Percentiles rank a stretch among this genome's conserved stretches.
These are phyloP conservation scores for Aptenodytes patagonicus DNA, from an alignment of 2,113 vertebrate species.

Conservation along the genomic window DNA sequence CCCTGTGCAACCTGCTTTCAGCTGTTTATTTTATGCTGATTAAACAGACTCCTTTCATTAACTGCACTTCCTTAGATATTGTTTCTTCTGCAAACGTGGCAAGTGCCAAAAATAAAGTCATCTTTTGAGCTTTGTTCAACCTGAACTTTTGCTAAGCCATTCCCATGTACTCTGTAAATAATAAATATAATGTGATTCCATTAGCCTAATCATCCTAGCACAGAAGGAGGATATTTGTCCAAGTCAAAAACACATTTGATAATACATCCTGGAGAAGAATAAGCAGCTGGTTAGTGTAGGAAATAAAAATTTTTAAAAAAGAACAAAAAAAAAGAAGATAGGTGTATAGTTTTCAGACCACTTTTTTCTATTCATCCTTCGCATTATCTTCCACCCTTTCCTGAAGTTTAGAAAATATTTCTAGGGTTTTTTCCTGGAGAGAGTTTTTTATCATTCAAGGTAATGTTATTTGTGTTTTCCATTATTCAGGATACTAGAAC, in stretches of 20 bases:
- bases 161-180: slow-evolving; percentile 56
- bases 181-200: slow-evolving; percentile 46
- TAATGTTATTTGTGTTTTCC: not conserved
- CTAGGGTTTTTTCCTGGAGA: not conserved
- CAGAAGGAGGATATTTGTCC: not conserved
- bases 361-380: not conserved
- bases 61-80: slow-evolving; percentile 60
- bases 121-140: slow-evolving; percentile 44
- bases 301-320: not conserved
- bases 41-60: slow-evolving; percentile 56
- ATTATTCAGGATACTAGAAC: not conserved
- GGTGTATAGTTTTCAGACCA: not conserved
- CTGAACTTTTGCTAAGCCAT: slow-evolving; percentile 38
- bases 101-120: slow-evolving; percentile 48
- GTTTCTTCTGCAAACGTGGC: slow-evolving; percentile 37
- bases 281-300: not conserved
- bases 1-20: slow-evolving; percentile 15
- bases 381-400: not conserved
- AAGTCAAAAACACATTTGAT: not conserved
- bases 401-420: not conserved
- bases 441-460: not conserved
- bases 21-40: slow-evolving; percentile 65
- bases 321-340: not conserved
- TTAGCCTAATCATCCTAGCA: slow-evolving; percentile 10
- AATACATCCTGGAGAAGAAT: not conserved